Base-by-base conservation (phyloP, 2,888 invertebrate genomes). In the Ormyrus pomaceus region DNA sequence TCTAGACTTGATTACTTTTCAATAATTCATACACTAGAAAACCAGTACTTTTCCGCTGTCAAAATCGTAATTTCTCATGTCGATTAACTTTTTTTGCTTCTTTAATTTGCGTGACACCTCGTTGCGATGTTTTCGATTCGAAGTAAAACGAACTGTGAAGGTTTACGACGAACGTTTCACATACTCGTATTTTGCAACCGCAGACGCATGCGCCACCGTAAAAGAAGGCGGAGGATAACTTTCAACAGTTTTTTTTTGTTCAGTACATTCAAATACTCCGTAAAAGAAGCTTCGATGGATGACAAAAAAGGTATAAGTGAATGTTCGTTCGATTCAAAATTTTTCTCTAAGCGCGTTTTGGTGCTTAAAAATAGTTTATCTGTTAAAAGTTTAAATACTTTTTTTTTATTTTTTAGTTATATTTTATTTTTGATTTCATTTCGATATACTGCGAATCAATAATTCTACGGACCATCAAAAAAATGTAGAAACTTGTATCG, bases 281-380 rank as follows among this genome's bases (percentile, higher is more conserved):
- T 48, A 34, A 59, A 59, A 70, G 70, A 59, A 70, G 19, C 13
- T 19, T 70, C 70, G 50, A 70, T 59, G 70, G 70, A 58, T 34
- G 59, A 34, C 59, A 11, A 59, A 11, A 50, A 59, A 50, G 70
- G 70, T 70, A 13, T n/a, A 45, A 19, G 9, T 10, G 6, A n/a
- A 1, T 10, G 34, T 34, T 34, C 34, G 34, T 34, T 34, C 34
- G 3, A 34, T 34, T 2, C 34, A 34, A 34, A 2, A 34, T 34
- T 34, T 34, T 34, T 34, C 2, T 34, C 34, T 34, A 2, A 34
- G 2, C 34, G 34, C 3, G 3, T 34, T 2, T 34, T 34, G 2
- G 34, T 56, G 56, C 11, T n/a, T 34, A 56, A 56, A 56, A 56
- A 11, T 10, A 10, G n/a, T n/a, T 56, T n/a, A n/a, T n/a, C 58